These are phyloP conservation scores for Megaceryle alcyon DNA, from an alignment of 2,797 vertebrate genomes.

Conservation along the genomic window DNA sequence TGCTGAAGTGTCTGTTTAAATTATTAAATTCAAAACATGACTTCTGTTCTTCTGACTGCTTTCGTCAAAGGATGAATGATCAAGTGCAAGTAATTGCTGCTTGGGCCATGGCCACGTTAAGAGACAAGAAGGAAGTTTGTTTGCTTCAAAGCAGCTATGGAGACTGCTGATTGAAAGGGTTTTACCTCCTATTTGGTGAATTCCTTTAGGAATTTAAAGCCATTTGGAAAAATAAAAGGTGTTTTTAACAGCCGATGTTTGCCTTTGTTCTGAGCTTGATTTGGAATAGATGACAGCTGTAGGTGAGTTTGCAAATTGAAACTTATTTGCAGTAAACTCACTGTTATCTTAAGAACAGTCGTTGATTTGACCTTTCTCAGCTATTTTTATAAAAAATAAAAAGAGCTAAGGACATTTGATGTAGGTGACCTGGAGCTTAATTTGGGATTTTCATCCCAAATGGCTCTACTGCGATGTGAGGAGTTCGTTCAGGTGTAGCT, in stretches of 20 bases:
- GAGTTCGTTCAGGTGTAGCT: not conserved
- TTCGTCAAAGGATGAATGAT: constrained; percentile 4
- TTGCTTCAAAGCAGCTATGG: not conserved
- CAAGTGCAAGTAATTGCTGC: constrained; percentile 20
- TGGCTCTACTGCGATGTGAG: not conserved
- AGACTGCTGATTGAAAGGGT: not conserved
- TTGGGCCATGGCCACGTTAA: not conserved
- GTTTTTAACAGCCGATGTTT: not conserved
- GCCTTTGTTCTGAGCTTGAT: not conserved
- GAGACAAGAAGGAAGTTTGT: not conserved
- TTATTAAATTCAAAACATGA: not conserved
- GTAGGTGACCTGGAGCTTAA: not conserved
- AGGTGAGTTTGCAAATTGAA: constrained; percentile 22
- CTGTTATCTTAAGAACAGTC: not conserved
- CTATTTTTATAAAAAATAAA: not conserved
- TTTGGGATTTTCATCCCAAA: not conserved
- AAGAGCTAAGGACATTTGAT: not conserved
- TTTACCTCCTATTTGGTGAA: not conserved
- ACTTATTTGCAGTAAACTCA: not conserved
- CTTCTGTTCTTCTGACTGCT: not conserved
- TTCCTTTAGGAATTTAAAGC: not conserved
- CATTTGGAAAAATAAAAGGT: not conserved
- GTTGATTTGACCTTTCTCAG: not conserved
- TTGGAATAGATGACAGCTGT: not conserved
- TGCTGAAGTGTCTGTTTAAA: not conserved